Percentiles rank a stretch among this genome's conserved stretches.
phyloP scores from a whole-genome alignment of 2,797 vertebrate species.

The Chrysocyon brachyurus region DNA sequence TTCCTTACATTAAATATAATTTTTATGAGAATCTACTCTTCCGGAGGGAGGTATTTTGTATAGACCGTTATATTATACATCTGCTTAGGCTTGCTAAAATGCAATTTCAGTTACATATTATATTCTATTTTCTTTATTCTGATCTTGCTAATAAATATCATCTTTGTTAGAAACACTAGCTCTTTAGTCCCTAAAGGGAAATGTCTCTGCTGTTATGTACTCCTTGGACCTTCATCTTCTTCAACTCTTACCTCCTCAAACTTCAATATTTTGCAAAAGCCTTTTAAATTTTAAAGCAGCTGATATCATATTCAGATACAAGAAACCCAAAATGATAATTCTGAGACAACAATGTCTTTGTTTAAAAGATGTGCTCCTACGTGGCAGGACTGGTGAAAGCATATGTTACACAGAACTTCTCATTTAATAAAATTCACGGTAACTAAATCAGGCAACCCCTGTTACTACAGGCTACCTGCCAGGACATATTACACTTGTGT shows the following conservation, averaged over 20 bases:
- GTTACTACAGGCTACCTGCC: conserved; percentile 49
- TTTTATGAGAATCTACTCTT: background rate
- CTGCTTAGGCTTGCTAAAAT: conserved; percentile 3
- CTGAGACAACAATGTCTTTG: conserved; percentile 61
- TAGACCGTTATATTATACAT: background rate
- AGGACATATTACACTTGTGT: conserved; percentile 50
- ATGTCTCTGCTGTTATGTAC: background rate
- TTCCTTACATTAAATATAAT: background rate
- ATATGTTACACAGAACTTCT: conserved; percentile 63
- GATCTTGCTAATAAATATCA: background rate
- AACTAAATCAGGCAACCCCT: conserved; percentile 57
- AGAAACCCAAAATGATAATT: conserved; percentile 30
- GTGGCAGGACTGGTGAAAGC: background rate
- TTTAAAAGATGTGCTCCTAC: conserved; percentile 1
- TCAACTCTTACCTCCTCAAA: background rate
- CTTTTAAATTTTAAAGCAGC: background rate
- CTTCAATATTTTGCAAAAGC: conserved; percentile 5
- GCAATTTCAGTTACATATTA: background rate
- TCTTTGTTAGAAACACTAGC: background rate
- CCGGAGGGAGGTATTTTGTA: background rate
- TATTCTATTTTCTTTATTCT: background rate
- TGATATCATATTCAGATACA: conserved; percentile 17
- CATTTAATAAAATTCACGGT: conserved; percentile 66
- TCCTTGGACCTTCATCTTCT: background rate
- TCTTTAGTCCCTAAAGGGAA: background rate